phyloP scores from a whole-genome alignment of 2,888 invertebrate genomes.

The Machimus atricapillus region DNA sequence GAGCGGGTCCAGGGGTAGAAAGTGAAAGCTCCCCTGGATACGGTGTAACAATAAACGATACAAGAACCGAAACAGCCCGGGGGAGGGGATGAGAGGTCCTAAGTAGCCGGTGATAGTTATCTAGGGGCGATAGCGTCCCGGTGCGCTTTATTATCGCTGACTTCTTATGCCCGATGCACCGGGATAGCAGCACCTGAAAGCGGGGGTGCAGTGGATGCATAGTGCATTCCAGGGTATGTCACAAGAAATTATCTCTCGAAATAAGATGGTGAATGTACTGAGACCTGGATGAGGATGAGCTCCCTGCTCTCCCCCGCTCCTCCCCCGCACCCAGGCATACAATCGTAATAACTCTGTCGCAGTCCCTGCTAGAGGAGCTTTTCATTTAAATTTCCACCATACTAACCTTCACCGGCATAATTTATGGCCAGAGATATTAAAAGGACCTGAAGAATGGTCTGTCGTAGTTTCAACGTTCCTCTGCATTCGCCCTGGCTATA shows the following conservation, averaged over 20 bases:
- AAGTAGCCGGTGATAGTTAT: constrained; percentile 13
- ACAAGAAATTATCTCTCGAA: constrained; percentile 29
- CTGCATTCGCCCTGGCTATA: not conserved
- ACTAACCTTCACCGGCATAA: constrained; percentile 24
- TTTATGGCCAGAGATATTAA: constrained; percentile 35
- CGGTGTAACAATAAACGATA: not conserved
- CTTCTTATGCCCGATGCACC: not conserved
- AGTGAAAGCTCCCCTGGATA: constrained; percentile 14
- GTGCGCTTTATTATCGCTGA: constrained; percentile 21
- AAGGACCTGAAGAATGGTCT: constrained; percentile 35
- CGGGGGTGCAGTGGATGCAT: not conserved
- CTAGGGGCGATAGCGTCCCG: constrained; percentile 12
- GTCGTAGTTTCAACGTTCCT: not conserved
- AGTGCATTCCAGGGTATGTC: not conserved
- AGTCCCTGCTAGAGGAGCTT: constrained; percentile 18
- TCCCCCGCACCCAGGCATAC: not conserved
- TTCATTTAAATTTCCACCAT: constrained; percentile 31
- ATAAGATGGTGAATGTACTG: not conserved
- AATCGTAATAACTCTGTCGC: constrained; percentile 19
- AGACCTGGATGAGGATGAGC: not conserved
- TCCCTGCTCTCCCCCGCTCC: not conserved
- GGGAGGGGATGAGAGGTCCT: not conserved
- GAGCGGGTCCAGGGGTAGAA: not conserved
- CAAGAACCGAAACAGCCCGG: not conserved
- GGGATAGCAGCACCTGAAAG: not conserved